Evolutionary conservation across 2,113 vertebrate genomes (phyloP).

Genomic region (Piliocolobus tephrosceles): DNA sequence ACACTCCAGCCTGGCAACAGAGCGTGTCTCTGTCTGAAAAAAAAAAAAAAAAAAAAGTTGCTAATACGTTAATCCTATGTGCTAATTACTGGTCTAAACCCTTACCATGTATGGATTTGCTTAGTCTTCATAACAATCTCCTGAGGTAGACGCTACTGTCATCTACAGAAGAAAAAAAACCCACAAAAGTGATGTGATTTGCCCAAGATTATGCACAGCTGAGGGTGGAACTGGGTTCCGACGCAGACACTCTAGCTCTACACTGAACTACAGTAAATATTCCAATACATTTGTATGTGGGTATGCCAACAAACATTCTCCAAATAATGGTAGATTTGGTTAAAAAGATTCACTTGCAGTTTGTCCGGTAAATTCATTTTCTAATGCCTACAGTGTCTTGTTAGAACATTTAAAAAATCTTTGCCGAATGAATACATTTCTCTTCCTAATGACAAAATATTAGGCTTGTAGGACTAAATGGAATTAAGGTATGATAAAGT

Average conservation of each 20-base stretch:
- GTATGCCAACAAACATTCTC: not conserved
- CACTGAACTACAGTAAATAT: too few relatives aligned
- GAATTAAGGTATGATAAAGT: not conserved
- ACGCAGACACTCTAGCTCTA: not conserved
- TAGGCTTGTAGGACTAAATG: not conserved
- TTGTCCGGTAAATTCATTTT: not conserved
- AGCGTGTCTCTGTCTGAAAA: accelerated
- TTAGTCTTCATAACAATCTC: not conserved
- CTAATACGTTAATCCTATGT: not conserved
- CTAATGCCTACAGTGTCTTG: not conserved
- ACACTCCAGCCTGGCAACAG: too few relatives aligned
- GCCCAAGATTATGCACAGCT: not conserved
- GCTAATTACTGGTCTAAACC: not conserved
- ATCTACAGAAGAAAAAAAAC: not conserved
- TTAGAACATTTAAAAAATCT: not conserved
- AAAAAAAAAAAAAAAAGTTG: too few relatives aligned
- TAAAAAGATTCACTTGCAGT: not conserved
- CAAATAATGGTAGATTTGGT: not conserved
- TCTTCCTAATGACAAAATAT: not conserved
- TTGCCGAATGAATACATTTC: not conserved
- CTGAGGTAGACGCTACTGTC: too few relatives aligned
- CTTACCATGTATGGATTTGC: not conserved
- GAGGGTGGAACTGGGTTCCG: not conserved
- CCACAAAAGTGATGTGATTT: too few relatives aligned
- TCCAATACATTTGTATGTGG: not conserved